Percentiles rank a stretch among this genome's conserved stretches.
Evolutionary conservation across 2,888 invertebrate species (phyloP).

Genomic region (Diachrysia chrysitis): DNA sequence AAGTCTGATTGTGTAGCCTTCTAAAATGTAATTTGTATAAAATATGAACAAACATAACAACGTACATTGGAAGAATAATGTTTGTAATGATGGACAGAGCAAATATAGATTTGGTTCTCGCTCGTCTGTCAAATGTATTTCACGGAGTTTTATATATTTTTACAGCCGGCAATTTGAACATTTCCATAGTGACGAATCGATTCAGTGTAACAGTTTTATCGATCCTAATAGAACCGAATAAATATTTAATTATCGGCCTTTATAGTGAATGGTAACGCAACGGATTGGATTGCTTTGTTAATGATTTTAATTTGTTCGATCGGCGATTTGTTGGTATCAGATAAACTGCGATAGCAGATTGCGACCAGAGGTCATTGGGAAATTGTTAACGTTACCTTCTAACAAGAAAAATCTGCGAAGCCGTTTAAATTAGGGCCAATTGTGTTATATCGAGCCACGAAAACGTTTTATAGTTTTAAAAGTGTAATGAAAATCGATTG

Average conservation of each 20-base stretch:
- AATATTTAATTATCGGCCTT: constrained; percentile 86
- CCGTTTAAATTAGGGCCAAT: constrained; percentile 62
- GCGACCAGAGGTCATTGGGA: constrained; percentile 56
- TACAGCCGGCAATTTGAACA: constrained; percentile 78
- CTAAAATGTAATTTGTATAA: constrained; percentile 18
- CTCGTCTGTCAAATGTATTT: constrained; percentile 81
- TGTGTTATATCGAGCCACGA: constrained; percentile 41
- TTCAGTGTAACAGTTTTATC: constrained; percentile 78
- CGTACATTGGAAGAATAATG: constrained; percentile 10
- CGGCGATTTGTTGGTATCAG: constrained; percentile 50
- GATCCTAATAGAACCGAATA: constrained; percentile 85
- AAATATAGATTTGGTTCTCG: constrained; percentile 80
- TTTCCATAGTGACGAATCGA: constrained; percentile 85
- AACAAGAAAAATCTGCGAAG: constrained; percentile 52
- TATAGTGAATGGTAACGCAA: constrained; percentile 86
- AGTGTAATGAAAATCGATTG: constrained; percentile 63
- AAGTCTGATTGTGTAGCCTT: constrained; percentile 19
- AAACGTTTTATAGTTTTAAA: constrained; percentile 49
- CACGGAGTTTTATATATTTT: constrained; percentile 75
- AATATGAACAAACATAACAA: constrained; percentile 37
- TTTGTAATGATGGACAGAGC: constrained; percentile 62
- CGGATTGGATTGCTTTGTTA: constrained; percentile 78
- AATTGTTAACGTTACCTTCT: constrained; percentile 57
- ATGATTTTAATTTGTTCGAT: constrained; percentile 78
- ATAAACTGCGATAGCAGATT: constrained; percentile 59